phyloP scores from a whole-genome alignment of 2,888 invertebrate species.

The Phanerotoma sp. region DNA sequence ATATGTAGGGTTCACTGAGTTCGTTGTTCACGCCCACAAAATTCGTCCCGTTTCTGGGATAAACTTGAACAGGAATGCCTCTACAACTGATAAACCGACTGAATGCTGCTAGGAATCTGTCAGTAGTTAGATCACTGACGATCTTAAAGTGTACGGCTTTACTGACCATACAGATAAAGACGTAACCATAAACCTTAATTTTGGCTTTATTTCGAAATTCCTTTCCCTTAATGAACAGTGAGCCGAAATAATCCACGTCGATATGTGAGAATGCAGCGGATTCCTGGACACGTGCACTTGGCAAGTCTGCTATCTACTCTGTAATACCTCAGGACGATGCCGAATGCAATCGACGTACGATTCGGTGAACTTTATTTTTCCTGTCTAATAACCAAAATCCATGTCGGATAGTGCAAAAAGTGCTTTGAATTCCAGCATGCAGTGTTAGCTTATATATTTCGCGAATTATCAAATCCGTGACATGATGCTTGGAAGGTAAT shows the following conservation, averaged over 20 bases:
- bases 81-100: slow-evolving; percentile 23
- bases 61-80: slow-evolving; percentile 14
- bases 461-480: slow-evolving; percentile 23
- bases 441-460: slow-evolving; percentile 16
- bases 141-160: slow-evolving; percentile 25
- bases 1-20: slow-evolving; percentile 19
- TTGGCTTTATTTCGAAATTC: slow-evolving; percentile 12
- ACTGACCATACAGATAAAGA: slow-evolving; percentile 26
- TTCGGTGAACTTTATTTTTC: slow-evolving; percentile 18
- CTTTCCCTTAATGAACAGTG: slow-evolving; percentile 19
- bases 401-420: slow-evolving; percentile 18
- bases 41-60: slow-evolving; percentile 28
- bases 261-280: slow-evolving; percentile 19
- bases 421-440: slow-evolving; percentile 21
- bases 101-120: slow-evolving; percentile 24
- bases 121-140: too few species aligned
- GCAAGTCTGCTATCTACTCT: slow-evolving; percentile 19
- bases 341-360: slow-evolving; percentile 16
- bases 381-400: slow-evolving; percentile 18
- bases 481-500: slow-evolving; percentile 24
- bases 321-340: slow-evolving; percentile 11
- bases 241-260: slow-evolving; percentile 25
- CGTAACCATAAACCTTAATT: slow-evolving; percentile 12
- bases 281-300: slow-evolving; percentile 10
- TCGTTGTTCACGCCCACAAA: slow-evolving; percentile 28